Percentiles rank a stretch among this genome's conserved stretches.
Evolutionary conservation across 2,888 invertebrate genomes (phyloP).

Genomic region (Fragum sueziense): DNA sequence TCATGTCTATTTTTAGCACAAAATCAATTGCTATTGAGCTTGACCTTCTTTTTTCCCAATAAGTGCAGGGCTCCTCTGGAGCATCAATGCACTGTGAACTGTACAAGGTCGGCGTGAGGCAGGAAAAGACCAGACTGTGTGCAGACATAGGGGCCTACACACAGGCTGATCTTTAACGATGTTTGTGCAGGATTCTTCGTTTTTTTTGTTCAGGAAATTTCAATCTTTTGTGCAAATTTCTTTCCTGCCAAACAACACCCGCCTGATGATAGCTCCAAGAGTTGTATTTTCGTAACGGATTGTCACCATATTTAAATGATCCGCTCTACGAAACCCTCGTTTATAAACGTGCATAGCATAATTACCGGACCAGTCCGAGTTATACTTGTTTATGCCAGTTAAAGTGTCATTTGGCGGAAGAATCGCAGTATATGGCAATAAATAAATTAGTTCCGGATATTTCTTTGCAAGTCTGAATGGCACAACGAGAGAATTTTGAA

Average conservation of each 20-base stretch:
- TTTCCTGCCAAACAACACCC: conserved; percentile 26
- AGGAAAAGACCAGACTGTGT: too few species aligned
- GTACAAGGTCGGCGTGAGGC: too few species aligned
- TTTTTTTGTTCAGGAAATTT: too few species aligned
- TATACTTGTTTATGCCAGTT: background rate
- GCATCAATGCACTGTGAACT: too few species aligned
- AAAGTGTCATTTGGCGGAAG: background rate
- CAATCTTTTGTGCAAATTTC: too few species aligned
- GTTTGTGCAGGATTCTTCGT: too few species aligned
- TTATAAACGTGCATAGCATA: conserved; percentile 21
- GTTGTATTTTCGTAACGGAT: conserved; percentile 23
- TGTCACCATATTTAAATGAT: background rate
- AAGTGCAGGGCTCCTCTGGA: too few species aligned
- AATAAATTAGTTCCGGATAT: conserved; percentile 25
- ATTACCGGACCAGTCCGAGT: conserved; percentile 22
- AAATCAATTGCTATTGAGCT: too few species aligned
- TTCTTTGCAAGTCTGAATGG: conserved; percentile 11
- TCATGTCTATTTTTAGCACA: too few species aligned
- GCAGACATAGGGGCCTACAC: too few species aligned
- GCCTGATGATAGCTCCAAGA: conserved; percentile 11
- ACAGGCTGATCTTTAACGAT: too few species aligned
- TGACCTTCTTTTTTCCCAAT: too few species aligned
- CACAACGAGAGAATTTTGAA: background rate
- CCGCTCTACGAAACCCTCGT: background rate
- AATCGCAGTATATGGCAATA: conserved; percentile 16